phyloP scores from a whole-genome alignment of 2,888 invertebrate species.

The Nomada flava region DNA sequence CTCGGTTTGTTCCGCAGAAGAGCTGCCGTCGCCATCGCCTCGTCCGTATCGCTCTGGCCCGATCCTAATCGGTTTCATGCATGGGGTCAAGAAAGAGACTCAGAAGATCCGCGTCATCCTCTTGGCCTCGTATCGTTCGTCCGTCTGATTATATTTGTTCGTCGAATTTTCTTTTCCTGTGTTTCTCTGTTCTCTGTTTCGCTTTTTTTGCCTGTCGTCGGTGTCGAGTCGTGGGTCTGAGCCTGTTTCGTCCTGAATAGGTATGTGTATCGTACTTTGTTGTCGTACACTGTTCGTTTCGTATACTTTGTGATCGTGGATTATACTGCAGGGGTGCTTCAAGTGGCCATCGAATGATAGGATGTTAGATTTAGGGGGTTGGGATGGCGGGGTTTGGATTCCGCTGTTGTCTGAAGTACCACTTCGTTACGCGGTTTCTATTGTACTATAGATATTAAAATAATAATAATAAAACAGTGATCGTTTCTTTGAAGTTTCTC shows the following conservation, averaged over 20 bases:
- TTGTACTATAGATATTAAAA: too few species aligned
- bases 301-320: neutral
- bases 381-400: too few species aligned
- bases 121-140: constrained; percentile 57
- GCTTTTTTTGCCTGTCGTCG: neutral
- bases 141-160: neutral
- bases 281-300: neutral
- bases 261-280: neutral
- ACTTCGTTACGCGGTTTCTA: too few species aligned
- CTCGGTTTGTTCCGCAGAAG: constrained; percentile 83
- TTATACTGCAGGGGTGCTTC: neutral
- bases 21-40: constrained; percentile 82
- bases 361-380: too few species aligned
- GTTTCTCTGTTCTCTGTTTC: neutral
- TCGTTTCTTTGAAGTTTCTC: too few species aligned
- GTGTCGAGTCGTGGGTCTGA: neutral
- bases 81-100: constrained; percentile 66
- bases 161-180: neutral
- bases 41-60: constrained; percentile 82
- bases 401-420: too few species aligned
- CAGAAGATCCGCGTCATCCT: constrained; percentile 64
- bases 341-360: neutral
- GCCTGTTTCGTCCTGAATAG: neutral
- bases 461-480: too few species aligned
- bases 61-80: constrained; percentile 78